Base-by-base conservation (phyloP, 2,888 invertebrate species). In the Artemia sp. region DNA sequence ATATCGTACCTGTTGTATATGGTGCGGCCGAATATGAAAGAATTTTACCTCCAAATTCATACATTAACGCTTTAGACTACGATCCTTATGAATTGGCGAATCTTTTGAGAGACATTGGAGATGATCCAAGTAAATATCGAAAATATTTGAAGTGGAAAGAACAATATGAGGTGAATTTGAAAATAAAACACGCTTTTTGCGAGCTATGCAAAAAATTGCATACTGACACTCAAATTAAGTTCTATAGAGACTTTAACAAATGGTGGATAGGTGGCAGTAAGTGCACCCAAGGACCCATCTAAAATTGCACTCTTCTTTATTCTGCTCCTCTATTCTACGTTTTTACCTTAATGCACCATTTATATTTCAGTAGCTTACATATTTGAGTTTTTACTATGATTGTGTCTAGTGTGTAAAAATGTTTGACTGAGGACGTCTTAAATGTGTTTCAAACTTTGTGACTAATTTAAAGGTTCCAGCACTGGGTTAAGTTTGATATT, bases 141-240 rank as follows among this genome's bases (percentile, higher is more conserved):
- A 67, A 71, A 52, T 71, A 69, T 52, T 71, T 71, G 24, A 67
- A 67, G 71, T 71, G 71, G 71, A 71, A 71, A 51, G 50, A 51
- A 12, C 52, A 71, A 19, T 69, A 70, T 51, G 51, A 67, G n/a
- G 66, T 58, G 51, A 51, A 38, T 5, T 12, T 52, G 9, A 12
- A 69, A 12, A 52, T 51, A 14, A 14, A 52, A 51, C 51, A 69
- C 5, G 53, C 69, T 24, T 50, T 71, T 50, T 71, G 71, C 51
- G 51, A 52, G 8, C 53, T 71, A 11, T 71, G 71, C 51, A 69
- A 71, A 51, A 71, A 69, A 53, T 38, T 71, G 52, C 70, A 70
- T 64, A 52, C 12, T 8, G 66, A 71, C 67, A n/a, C 8, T 19
- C 14, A 19, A 19, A 24, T n/a, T 19, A 58, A 58, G 9, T 19